Conservation (phyloP, 2,888 invertebrate species). For the Agonopterix alstromeriana region DNA sequence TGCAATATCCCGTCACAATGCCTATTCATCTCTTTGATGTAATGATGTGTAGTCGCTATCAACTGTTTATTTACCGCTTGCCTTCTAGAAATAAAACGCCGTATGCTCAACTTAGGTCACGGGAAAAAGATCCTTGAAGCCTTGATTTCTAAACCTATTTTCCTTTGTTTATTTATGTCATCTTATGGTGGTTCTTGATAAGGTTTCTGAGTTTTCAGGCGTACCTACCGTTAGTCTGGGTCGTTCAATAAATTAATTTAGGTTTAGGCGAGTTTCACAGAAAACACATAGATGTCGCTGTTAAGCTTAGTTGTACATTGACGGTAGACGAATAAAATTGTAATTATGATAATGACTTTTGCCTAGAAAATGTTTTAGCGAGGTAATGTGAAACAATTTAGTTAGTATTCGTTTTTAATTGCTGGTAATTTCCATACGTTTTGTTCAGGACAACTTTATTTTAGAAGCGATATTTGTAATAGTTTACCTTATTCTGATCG, state of each 20-base stretch:
- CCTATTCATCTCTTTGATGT: slow-evolving; percentile 61
- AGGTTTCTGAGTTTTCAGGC: slow-evolving; percentile 51
- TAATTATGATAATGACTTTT: not conserved
- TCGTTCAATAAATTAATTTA: slow-evolving; percentile 68
- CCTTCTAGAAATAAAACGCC: slow-evolving; percentile 27
- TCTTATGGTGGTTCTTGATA: slow-evolving; percentile 18
- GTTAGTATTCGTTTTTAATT: too few species aligned
- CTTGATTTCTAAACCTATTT: slow-evolving; percentile 17
- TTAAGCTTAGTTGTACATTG: not conserved
- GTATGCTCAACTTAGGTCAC: slow-evolving; percentile 24
- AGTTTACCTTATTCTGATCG: too few species aligned
- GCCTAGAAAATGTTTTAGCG: slow-evolving; percentile 19
- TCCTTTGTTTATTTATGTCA: slow-evolving; percentile 9
- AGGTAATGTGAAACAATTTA: slow-evolving; percentile 13
- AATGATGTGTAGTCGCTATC: slow-evolving; percentile 70
- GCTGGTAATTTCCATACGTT: too few species aligned
- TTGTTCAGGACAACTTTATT: too few species aligned
- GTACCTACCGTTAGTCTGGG: slow-evolving; percentile 62
- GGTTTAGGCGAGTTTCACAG: slow-evolving; percentile 19
- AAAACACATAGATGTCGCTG: slow-evolving; percentile 2
- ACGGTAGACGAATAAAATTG: slow-evolving; percentile 8
- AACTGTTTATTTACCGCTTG: slow-evolving; percentile 69
- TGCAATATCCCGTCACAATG: slow-evolving; percentile 48
- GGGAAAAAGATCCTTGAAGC: slow-evolving; percentile 27
- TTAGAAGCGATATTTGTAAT: too few species aligned